These are phyloP conservation scores for Proterorhinus semilunaris DNA, from an alignment of 2,113 vertebrate species.

Conservation along the genomic window DNA sequence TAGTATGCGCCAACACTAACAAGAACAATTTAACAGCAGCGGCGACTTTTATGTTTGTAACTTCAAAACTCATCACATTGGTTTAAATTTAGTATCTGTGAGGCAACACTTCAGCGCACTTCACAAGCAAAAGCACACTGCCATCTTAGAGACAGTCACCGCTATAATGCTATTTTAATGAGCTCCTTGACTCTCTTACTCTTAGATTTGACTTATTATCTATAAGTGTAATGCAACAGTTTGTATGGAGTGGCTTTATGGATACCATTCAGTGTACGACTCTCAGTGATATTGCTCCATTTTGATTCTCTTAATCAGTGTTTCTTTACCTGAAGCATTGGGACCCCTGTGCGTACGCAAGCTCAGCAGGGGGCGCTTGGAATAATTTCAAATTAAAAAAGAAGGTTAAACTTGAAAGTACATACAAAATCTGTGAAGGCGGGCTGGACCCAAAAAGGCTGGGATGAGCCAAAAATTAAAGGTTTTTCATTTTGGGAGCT, in stretches of 20 bases:
- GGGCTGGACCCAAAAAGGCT: too few species aligned
- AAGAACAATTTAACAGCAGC: constrained; percentile 10
- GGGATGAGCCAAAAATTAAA: too few species aligned
- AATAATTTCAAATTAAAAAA: too few species aligned
- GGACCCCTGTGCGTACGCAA: too few species aligned
- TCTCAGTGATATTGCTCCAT: not conserved
- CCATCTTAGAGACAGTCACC: not conserved
- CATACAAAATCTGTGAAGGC: too few species aligned
- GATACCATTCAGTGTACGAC: not conserved
- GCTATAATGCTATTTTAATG: not conserved
- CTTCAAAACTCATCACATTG: constrained; percentile 6
- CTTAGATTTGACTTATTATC: not conserved
- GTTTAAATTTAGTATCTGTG: constrained; percentile 13
- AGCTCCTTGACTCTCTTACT: not conserved
- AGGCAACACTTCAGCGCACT: constrained; percentile 9
- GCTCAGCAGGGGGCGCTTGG: too few species aligned
- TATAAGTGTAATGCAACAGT: not conserved
- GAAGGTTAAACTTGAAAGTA: too few species aligned
- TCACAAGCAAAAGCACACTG: not conserved
- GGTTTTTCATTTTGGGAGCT: too few species aligned
- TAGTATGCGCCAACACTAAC: not conserved
- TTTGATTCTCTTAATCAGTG: not conserved
- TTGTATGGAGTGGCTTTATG: not conserved
- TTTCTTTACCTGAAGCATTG: not conserved
- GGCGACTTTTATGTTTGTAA: not conserved